These are phyloP conservation scores for Dolichomitus sp. DNA, from an alignment of 2,888 invertebrate species.

Conservation along the genomic window DNA sequence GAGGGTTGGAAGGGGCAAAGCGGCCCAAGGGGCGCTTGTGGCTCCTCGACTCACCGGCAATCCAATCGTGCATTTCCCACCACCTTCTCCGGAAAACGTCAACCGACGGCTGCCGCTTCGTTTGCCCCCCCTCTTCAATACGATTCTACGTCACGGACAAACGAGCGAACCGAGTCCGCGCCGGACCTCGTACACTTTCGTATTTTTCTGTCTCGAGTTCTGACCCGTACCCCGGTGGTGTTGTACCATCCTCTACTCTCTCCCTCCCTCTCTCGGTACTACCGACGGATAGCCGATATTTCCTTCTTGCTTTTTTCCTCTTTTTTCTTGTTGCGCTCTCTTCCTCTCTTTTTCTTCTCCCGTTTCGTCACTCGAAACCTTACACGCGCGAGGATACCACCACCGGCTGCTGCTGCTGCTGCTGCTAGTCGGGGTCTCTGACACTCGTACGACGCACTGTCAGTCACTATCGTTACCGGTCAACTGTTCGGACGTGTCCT, in stretches of 20 bases:
- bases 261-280: background rate
- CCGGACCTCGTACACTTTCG: constrained; percentile 59
- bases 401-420: constrained; percentile 82
- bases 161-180: constrained; percentile 56
- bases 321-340: background rate
- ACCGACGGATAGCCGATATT: constrained; percentile 27
- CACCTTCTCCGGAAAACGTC: constrained; percentile 80
- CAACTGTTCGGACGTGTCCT: constrained; percentile 30
- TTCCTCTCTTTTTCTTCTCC: background rate
- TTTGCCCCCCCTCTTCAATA: constrained; percentile 43
- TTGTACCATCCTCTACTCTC: constrained; percentile 30
- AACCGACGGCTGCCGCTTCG: constrained; percentile 53
- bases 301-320: background rate
- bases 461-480: constrained; percentile 48
- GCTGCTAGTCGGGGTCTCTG: constrained; percentile 21
- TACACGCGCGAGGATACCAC: constrained; percentile 6
- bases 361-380: constrained; percentile 17
- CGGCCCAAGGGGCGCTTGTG: constrained; percentile 49
- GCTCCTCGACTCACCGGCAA: constrained; percentile 69
- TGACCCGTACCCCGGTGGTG: constrained; percentile 55
- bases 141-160: constrained; percentile 59
- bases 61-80: constrained; percentile 76
- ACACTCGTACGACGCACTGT: constrained; percentile 21
- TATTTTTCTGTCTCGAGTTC: constrained; percentile 65
- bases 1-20: constrained; percentile 39